These are phyloP conservation scores for Alauda arvensis DNA, from an alignment of 2,797 vertebrate genomes.

Conservation along the genomic window DNA sequence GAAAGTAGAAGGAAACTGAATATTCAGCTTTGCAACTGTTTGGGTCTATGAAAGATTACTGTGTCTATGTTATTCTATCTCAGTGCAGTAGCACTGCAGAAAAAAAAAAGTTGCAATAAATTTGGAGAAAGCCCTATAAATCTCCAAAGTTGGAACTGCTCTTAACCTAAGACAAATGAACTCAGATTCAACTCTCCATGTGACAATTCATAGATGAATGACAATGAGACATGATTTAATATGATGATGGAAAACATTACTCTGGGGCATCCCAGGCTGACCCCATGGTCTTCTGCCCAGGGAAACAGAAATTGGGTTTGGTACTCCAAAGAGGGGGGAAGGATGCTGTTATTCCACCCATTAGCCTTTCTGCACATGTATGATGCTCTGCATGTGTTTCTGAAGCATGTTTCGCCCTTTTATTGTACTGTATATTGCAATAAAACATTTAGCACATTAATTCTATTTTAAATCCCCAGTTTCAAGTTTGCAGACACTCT, in stretches of 20 bases:
- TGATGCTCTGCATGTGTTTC: not conserved
- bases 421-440: not conserved
- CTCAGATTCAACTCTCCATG: constrained; percentile 33
- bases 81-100: not conserved
- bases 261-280: not conserved
- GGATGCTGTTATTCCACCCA: not conserved
- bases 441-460: not conserved
- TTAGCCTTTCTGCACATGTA: not conserved
- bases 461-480: not conserved
- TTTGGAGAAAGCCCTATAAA: constrained; percentile 16
- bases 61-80: not conserved
- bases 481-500: not conserved
- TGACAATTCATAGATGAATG: constrained; percentile 29
- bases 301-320: not conserved
- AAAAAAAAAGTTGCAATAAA: constrained; percentile 23
- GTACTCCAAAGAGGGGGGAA: not conserved
- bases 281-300: not conserved
- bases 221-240: not conserved
- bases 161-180: constrained; percentile 43
- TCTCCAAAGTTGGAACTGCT: constrained; percentile 19
- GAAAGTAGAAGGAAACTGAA: not conserved
- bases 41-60: not conserved
- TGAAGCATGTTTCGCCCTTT: not conserved
- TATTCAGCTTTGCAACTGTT: not conserved
- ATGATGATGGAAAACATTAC: constrained; percentile 30